phyloP scores from a whole-genome alignment of 2,888 invertebrate genomes.

The Parascotia fuliginaria region DNA sequence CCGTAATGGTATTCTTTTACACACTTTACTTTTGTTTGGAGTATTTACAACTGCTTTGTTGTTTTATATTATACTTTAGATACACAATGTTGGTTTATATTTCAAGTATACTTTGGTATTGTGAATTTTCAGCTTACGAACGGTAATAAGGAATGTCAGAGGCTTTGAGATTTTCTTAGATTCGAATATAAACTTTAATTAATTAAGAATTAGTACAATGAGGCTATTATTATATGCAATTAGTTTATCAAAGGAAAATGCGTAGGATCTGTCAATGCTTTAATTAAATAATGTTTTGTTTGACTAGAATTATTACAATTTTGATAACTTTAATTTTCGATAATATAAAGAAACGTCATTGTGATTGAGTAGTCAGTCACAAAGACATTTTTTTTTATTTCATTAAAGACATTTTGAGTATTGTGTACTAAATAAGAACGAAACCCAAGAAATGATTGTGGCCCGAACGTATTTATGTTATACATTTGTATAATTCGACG shows the following conservation, averaged over 20 bases:
- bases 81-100: neutral
- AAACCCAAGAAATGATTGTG: slow-evolving; percentile 20
- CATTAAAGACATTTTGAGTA: slow-evolving; percentile 13
- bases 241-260: too few species aligned
- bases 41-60: slow-evolving; percentile 6
- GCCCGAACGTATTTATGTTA: slow-evolving; percentile 17
- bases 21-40: slow-evolving; percentile 18
- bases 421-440: slow-evolving; percentile 21
- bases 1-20: slow-evolving; percentile 25
- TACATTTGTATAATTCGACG: neutral
- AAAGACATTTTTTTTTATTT: slow-evolving; percentile 1
- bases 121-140: too few species aligned
- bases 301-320: too few species aligned
- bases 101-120: too few species aligned
- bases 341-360: too few species aligned
- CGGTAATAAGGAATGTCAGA: too few species aligned
- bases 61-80: neutral
- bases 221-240: too few species aligned
- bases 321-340: slow-evolving; percentile 1
- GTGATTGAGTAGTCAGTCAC: neutral
- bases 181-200: too few species aligned
- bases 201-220: too few species aligned
- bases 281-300: too few species aligned
- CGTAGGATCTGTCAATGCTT: too few species aligned
- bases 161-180: too few species aligned